A percentile compares a stretch with the other conserved stretches of the same genome.
Evolutionary conservation across 1,140 invertebrate species (phyloP).

Genomic region (Gonatopus flavifemur): DNA sequence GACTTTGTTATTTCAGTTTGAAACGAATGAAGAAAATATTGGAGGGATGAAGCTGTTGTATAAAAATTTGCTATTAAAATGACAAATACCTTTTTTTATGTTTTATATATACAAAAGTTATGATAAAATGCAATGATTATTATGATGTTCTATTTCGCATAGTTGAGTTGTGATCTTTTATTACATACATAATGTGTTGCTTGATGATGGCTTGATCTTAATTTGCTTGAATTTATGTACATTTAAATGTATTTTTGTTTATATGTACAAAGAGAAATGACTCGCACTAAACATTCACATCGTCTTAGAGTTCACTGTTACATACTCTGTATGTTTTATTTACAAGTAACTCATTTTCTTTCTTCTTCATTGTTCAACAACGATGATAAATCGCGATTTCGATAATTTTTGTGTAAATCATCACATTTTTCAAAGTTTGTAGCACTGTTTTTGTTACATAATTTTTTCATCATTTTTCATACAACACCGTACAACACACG

Average conservation of each 20-base stretch:
- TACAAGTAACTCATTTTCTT: conserved; percentile 50
- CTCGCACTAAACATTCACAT: conserved; percentile 48
- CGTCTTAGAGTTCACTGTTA: conserved; percentile 46
- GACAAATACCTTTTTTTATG: conserved; percentile 35
- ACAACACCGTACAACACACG: conserved; percentile 42
- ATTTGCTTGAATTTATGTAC: conserved; percentile 52
- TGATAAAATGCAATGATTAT: conserved; percentile 48
- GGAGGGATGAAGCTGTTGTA: conserved; percentile 46
- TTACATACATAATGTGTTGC: conserved; percentile 40
- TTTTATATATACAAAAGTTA: conserved; percentile 48
- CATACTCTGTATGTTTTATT: conserved; percentile 47
- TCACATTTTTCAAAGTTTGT: conserved; percentile 30
- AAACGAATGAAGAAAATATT: conserved; percentile 29
- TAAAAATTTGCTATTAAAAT: conserved; percentile 52
- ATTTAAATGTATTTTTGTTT: conserved; percentile 56
- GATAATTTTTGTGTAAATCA: conserved; percentile 34
- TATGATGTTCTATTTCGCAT: conserved; percentile 33
- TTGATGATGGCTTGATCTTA: conserved; percentile 55
- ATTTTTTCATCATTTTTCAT: conserved; percentile 39
- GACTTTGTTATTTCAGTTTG: conserved; percentile 17
- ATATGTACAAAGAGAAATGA: conserved; percentile 60
- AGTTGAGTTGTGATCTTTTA: too few species aligned
- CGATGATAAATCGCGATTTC: conserved; percentile 44
- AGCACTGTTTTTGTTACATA: conserved; percentile 46
- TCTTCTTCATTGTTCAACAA: conserved; percentile 42